phyloP scores from a whole-genome alignment of 1,140 invertebrate genomes.

The Neodiprion fabricii region DNA sequence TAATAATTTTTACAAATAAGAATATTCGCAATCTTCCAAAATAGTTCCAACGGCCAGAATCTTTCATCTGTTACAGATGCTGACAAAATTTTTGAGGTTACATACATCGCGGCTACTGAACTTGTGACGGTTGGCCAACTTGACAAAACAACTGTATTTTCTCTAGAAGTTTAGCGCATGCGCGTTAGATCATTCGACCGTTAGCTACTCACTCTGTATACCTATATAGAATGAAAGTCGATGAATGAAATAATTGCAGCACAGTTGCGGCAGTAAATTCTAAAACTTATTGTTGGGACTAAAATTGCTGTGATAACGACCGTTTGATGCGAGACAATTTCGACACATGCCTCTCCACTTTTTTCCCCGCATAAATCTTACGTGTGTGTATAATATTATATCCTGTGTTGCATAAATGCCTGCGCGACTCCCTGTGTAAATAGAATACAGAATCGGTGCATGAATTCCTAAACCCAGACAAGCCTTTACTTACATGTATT shows the following conservation, averaged over 20 bases:
- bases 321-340: not conserved
- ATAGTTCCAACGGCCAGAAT: too few relatives aligned
- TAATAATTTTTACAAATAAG: too few relatives aligned
- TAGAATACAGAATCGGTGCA: not conserved
- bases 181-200: too few relatives aligned
- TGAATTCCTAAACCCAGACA: not conserved
- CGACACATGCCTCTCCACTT: not conserved
- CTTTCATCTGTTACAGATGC: too few relatives aligned
- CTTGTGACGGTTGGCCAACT: too few relatives aligned
- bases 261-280: not conserved
- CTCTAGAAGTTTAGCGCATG: too few relatives aligned
- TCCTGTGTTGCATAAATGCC: not conserved
- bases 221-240: not conserved
- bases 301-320: not conserved
- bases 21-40: too few relatives aligned
- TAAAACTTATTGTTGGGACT: not conserved
- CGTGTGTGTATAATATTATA: not conserved
- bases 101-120: too few relatives aligned
- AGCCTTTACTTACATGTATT: too few relatives aligned
- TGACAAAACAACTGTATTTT: too few relatives aligned
- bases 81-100: not conserved
- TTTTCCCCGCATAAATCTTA: not conserved
- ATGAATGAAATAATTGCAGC: not conserved
- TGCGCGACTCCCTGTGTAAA: not conserved
- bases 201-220: too few relatives aligned